These are phyloP conservation scores for Myodes glareolus DNA, from an alignment of 2,113 vertebrate species.

Conservation along the genomic window DNA sequence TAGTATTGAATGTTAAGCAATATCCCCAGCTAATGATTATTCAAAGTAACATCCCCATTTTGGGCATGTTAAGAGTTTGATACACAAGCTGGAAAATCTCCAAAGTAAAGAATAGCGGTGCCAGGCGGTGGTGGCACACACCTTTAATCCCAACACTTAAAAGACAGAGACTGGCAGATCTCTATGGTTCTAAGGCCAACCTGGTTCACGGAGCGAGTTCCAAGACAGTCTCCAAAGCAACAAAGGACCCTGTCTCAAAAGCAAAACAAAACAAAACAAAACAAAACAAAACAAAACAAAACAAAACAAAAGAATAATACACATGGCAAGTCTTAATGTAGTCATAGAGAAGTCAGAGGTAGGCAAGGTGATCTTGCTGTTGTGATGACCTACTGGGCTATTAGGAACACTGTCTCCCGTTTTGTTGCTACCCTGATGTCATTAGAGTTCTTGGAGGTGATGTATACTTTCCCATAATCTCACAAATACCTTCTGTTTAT, in stretches of 20 bases:
- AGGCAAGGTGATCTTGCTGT: background rate
- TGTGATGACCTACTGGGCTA: background rate
- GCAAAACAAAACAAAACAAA: too few relatives aligned
- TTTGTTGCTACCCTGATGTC: background rate
- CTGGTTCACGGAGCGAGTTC: too few relatives aligned
- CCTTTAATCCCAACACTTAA: too few relatives aligned
- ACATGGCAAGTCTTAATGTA: background rate
- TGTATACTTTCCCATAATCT: background rate
- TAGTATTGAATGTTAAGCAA: constrained; percentile 5
- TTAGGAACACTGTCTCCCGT: background rate
- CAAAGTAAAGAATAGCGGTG: background rate
- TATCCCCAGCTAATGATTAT: background rate
- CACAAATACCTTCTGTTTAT: background rate
- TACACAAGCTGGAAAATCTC: background rate
- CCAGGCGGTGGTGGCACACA: too few relatives aligned
- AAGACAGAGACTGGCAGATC: too few relatives aligned
- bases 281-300: too few relatives aligned
- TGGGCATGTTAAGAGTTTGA: background rate
- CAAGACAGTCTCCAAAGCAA: too few relatives aligned
- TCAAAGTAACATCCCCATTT: background rate
- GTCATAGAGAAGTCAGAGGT: background rate
- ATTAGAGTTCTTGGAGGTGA: background rate
- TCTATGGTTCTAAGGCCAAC: too few relatives aligned
- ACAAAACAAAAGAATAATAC: background rate
- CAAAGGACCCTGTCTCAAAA: too few relatives aligned